phyloP scores from a whole-genome alignment of 2,888 invertebrate genomes.

The Epirrita christyi region DNA sequence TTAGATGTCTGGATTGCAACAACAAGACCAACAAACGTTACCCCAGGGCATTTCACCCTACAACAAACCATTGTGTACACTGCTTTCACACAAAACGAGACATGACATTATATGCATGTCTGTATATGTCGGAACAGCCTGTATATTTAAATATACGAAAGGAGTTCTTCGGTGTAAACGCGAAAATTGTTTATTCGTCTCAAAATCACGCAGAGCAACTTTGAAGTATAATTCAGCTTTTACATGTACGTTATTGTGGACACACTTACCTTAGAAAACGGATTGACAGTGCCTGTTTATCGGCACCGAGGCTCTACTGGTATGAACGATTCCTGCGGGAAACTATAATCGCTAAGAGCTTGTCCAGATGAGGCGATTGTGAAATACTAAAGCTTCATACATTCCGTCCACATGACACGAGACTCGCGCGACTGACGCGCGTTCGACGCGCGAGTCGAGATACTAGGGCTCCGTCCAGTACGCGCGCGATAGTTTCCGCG shows the following conservation, averaged over 20 bases:
- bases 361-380: too few relatives aligned
- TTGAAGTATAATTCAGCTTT: constrained; percentile 20
- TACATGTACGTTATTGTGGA: constrained; percentile 14
- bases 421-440: too few relatives aligned
- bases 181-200: constrained; percentile 25
- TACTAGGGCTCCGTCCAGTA: too few relatives aligned
- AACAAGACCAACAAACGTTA: constrained; percentile 15
- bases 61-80: constrained; percentile 3
- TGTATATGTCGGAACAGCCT: background rate
- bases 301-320: background rate
- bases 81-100: background rate
- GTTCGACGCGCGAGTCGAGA: too few relatives aligned
- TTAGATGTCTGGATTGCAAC: background rate
- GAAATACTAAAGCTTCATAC: too few relatives aligned
- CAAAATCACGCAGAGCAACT: constrained; percentile 21
- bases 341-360: too few relatives aligned
- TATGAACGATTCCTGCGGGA: too few relatives aligned
- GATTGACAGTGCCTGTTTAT: background rate
- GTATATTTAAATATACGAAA: constrained; percentile 3
- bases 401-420: too few relatives aligned
- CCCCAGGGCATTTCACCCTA: background rate
- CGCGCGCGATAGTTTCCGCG: too few relatives aligned
- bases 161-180: constrained; percentile 11
- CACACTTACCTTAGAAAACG: constrained; percentile 6
- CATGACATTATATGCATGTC: background rate